Percentiles rank a stretch among this genome's conserved stretches.
phyloP scores from a whole-genome alignment of 2,113 vertebrate species.

The Seriola dumerili region DNA sequence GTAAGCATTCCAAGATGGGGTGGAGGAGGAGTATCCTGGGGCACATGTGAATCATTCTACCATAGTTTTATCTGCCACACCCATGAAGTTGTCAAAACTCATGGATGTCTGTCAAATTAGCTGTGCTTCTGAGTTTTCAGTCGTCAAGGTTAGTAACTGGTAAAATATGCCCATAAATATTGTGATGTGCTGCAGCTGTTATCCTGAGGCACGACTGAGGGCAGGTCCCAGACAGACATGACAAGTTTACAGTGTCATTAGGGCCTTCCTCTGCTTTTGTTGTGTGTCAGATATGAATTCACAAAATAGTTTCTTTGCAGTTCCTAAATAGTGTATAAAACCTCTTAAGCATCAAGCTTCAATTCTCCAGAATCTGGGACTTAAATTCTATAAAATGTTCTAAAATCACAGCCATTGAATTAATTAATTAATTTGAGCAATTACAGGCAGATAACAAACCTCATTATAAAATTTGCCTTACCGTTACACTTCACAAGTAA shows the following conservation, averaged over 20 bases:
- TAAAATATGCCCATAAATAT: not conserved
- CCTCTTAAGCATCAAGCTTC: not conserved
- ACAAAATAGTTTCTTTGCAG: not conserved
- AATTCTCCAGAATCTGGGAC: not conserved
- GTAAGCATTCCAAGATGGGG: conserved; percentile 66
- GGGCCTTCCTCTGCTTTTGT: not conserved
- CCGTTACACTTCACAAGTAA: no score
- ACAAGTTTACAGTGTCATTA: not conserved
- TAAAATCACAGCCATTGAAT: not conserved
- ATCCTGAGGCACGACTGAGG: not conserved
- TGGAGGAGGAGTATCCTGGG: conserved; percentile 29
- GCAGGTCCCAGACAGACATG: conserved; percentile 4
- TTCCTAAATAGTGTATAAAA: not conserved
- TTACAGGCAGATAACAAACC: not conserved
- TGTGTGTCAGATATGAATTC: not conserved
- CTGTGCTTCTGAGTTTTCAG: not conserved
- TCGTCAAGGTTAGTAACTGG: not conserved
- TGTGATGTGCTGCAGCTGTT: not conserved
- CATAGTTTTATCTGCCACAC: conserved; percentile 45
- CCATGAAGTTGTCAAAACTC: conserved; percentile 29
- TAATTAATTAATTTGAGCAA: not conserved
- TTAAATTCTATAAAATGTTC: not conserved
- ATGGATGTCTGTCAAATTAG: conserved; percentile 20
- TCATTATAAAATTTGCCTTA: not conserved
- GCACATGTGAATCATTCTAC: conserved; percentile 44